phyloP scores from a whole-genome alignment of 2,113 vertebrate species.

The Hippoglossus stenolepis region DNA sequence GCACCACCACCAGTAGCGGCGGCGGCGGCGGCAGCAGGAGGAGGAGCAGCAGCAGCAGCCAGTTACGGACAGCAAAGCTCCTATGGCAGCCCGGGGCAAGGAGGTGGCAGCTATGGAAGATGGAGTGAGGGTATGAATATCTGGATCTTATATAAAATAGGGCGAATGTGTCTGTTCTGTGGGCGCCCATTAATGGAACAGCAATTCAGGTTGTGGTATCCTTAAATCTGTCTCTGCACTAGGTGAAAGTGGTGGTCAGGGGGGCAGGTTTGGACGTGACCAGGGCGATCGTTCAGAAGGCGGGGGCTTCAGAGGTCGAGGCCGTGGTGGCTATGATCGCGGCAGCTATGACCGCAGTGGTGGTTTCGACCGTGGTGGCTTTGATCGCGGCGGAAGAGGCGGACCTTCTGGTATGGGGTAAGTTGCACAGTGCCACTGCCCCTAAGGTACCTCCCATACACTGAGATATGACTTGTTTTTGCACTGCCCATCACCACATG shows the following conservation, averaged over 20 bases:
- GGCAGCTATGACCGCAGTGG: constrained; percentile 70
- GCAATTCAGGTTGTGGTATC: too few species aligned
- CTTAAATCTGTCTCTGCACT: background rate
- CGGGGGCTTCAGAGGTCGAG: constrained; percentile 79
- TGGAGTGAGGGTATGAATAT: constrained; percentile 77
- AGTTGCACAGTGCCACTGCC: constrained; percentile 80
- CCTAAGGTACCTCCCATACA: constrained; percentile 75
- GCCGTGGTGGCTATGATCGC: constrained; percentile 60
- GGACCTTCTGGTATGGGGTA: constrained; percentile 86
- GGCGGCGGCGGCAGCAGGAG: background rate
- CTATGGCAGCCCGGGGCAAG: constrained; percentile 49
- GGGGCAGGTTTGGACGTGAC: constrained; percentile 80
- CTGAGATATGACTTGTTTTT: constrained; percentile 41
- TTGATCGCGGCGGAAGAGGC: constrained; percentile 77
- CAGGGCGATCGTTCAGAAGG: constrained; percentile 80
- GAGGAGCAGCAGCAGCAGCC: constrained; percentile 23
- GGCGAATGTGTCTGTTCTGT: background rate
- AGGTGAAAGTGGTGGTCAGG: constrained; percentile 77
- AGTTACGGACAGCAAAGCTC: constrained; percentile 58
- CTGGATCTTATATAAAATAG: background rate
- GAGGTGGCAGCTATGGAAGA: constrained; percentile 60
- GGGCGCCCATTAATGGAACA: too few species aligned
- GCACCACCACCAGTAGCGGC: background rate
- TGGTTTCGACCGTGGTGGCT: constrained; percentile 77
- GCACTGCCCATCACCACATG: constrained; percentile 36